Base-by-base conservation (phyloP, 2,888 invertebrate species). In the Lordiphosa fenestrarum region DNA sequence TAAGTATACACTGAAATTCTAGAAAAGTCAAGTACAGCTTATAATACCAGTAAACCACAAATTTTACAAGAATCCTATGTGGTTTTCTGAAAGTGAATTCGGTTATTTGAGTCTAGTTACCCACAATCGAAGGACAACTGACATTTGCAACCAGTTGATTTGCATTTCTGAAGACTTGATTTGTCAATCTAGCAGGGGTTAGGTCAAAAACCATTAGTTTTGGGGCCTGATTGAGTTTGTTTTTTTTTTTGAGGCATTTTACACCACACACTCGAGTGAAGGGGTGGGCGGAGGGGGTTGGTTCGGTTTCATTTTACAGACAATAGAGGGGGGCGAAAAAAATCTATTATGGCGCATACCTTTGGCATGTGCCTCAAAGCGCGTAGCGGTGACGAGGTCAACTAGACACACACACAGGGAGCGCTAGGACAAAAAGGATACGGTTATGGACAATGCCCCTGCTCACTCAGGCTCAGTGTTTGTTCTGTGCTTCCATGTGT, bases 311-410 rank as follows among this genome's bases (percentile, higher is more conserved):
- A 57, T 58, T 78, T 75, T 63, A 71, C 75, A 71, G 53, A 82
- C 78, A 75, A 77, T n/a, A n/a, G n/a, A n/a, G n/a, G n/a, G 61
- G 53, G 83, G 63, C 71, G 71, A 53, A 63, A 51, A 61, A 65
- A 73, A 65, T 66, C 66, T 74, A 71, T 75, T 73, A 66, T 63
- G 60, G 37, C 23, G 57, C 53, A 55, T 72, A 73, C 74, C 71
- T 62, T 53, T 66, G 63, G 48, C 47, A 64, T 56, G 63, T 50
- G 55, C 58, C 55, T 49, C 55, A 48, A 21, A 42, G 38, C 36
- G 23, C 7, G 33, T 46, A 41, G 19, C 54, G 42, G 52, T 39
- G 51, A 23, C 47, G 51, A 55, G 59, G 65, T 62, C 59, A 59
- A 38, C 19, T 12, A 50, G 9, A n/a, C n/a, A n/a, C n/a, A 30